Percentiles rank a stretch among this genome's conserved stretches.
Conservation (phyloP, 2,113 vertebrate genomes). For the Rhinichthys klamathensis region DNA sequence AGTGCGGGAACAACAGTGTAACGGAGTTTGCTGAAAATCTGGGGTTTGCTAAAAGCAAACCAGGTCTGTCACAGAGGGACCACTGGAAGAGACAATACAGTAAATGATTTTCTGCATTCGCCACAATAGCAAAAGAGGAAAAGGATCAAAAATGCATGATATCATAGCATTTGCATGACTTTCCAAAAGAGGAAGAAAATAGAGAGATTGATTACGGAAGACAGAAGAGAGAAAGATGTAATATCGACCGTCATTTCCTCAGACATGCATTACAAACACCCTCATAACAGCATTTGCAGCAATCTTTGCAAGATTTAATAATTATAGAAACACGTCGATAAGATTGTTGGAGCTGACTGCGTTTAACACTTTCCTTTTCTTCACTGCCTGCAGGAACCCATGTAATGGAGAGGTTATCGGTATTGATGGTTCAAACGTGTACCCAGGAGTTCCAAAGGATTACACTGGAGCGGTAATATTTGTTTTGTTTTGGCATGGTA, state of each 20-base stretch:
- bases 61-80: not conserved
- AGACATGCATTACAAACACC: not conserved
- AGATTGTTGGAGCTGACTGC: not conserved
- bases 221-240: not conserved
- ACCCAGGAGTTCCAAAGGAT: rapidly evolving
- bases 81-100: not conserved
- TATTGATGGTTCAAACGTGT: not conserved
- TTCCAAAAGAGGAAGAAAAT: too few species aligned
- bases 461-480: not conserved
- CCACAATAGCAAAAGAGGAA: not conserved
- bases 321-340: not conserved
- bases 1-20: too few species aligned
- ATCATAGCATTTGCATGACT: too few species aligned
- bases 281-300: not conserved
- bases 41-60: not conserved
- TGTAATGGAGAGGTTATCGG: rapidly evolving
- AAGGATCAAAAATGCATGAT: not conserved
- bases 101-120: not conserved
- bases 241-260: not conserved
- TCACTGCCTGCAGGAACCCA: not conserved
- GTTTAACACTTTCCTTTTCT: not conserved
- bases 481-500: not conserved
- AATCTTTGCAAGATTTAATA: too few species aligned
- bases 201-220: not conserved
- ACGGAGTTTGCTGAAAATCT: not conserved